A percentile compares a stretch with the other conserved stretches of the same genome.
Evolutionary conservation across 1,140 invertebrate genomes (phyloP).

Genomic region (Caenorhabditis briggsae): DNA sequence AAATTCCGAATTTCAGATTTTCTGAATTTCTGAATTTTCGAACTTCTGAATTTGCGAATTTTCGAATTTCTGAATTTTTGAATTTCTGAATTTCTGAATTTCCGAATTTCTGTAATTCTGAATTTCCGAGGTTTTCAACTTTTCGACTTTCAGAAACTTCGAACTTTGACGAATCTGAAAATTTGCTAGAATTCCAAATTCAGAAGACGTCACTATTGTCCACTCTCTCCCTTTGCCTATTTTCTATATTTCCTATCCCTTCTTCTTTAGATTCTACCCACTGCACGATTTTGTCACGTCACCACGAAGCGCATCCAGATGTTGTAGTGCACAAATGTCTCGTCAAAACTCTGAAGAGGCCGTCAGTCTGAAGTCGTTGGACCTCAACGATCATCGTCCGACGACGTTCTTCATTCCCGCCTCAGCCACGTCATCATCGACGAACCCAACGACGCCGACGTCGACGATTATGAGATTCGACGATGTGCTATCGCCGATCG

Average conservation of each 20-base stretch:
- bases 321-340: conserved; percentile 53
- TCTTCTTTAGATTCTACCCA: conserved; percentile 23
- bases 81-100: no score
- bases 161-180: background rate
- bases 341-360: conserved; percentile 35
- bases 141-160: background rate
- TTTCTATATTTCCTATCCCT: background rate
- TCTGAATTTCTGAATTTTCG: no score
- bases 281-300: conserved; percentile 47
- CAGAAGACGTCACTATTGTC: no score
- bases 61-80: no score
- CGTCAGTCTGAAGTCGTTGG: background rate
- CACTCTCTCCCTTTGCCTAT: background rate
- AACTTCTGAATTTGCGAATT: no score
- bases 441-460: background rate
- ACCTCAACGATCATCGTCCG: background rate
- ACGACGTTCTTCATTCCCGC: conserved; percentile 21
- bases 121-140: no score
- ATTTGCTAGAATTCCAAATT: no score
- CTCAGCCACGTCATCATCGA: background rate
- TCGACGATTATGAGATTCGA: background rate
- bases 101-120: no score
- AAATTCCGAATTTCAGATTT: no score
- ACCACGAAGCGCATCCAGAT: conserved; percentile 23
- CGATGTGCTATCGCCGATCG: conserved; percentile 49